Evolutionary conservation across 2,888 invertebrate species (phyloP).

Genomic region (Erebia aethiops): DNA sequence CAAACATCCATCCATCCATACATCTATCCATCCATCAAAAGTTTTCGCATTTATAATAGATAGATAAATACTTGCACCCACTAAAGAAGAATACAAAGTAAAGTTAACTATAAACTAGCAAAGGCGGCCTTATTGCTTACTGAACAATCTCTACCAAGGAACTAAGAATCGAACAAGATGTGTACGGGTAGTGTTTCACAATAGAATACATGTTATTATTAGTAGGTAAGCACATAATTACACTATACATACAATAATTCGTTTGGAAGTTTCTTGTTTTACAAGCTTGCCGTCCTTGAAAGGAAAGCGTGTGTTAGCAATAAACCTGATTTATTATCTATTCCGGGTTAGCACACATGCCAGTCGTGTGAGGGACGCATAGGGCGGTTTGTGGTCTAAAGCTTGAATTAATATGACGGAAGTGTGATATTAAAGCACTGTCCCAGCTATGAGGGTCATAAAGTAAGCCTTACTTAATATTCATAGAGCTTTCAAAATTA

Average conservation of each 20-base stretch:
- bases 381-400: conserved; percentile 9
- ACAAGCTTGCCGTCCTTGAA: background rate
- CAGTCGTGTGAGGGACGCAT: background rate
- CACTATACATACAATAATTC: background rate
- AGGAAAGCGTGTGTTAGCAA: conserved; percentile 5
- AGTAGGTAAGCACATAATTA: too few relatives aligned
- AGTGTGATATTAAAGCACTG: conserved; percentile 13
- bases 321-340: conserved; percentile 10
- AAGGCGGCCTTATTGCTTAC: too few relatives aligned
- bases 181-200: too few relatives aligned
- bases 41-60: too few relatives aligned
- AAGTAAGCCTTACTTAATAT: background rate
- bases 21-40: too few relatives aligned
- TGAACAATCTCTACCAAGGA: too few relatives aligned
- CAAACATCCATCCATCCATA: too few relatives aligned
- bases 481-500: background rate
- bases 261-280: background rate
- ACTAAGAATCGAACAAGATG: too few relatives aligned
- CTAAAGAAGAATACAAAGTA: too few relatives aligned
- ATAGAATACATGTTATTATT: too few relatives aligned
- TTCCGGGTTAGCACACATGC: conserved; percentile 4
- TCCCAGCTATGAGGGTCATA: background rate
- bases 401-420: conserved; percentile 3
- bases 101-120: too few relatives aligned
- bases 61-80: too few relatives aligned